Percentiles rank a stretch among this genome's conserved stretches.
Conservation (phyloP, 2,113 vertebrate genomes). For the Callipepla squamata region DNA sequence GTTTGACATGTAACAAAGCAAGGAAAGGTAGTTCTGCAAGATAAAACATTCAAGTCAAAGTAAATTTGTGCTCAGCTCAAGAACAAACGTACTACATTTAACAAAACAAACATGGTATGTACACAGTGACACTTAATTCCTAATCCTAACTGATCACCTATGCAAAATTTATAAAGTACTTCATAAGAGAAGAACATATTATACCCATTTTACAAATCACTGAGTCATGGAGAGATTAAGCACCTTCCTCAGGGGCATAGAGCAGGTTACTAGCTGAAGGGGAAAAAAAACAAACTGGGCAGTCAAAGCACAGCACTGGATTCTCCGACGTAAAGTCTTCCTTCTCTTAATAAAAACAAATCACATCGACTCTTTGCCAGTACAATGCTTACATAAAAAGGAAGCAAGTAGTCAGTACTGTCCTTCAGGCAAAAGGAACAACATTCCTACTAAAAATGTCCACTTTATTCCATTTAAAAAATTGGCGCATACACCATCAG, state of each 20-base stretch:
- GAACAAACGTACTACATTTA: conserved; percentile 23
- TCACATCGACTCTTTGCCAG: background rate
- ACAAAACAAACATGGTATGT: conserved; percentile 58
- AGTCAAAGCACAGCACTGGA: background rate
- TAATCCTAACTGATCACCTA: conserved; percentile 58
- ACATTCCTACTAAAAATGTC: background rate
- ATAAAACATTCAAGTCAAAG: conserved; percentile 6
- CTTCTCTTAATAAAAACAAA: background rate
- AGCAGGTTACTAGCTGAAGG: background rate
- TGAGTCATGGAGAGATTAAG: conserved; percentile 2
- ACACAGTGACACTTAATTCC: conserved; percentile 53
- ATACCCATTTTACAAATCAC: background rate
- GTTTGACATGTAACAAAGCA: conserved; percentile 24
- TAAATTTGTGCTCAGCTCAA: conserved; percentile 37
- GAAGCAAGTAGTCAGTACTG: background rate
- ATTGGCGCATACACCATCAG: background rate
- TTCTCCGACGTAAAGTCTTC: background rate
- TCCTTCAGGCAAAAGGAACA: background rate
- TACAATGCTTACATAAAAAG: background rate
- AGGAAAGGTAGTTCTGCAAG: conserved; percentile 40
- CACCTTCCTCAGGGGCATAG: background rate
- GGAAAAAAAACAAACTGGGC: background rate
- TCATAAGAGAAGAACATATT: background rate
- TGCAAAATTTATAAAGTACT: conserved; percentile 53
- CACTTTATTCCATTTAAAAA: background rate